Base-by-base conservation (phyloP, 1,140 invertebrate genomes). In the Pissodes strobi region DNA sequence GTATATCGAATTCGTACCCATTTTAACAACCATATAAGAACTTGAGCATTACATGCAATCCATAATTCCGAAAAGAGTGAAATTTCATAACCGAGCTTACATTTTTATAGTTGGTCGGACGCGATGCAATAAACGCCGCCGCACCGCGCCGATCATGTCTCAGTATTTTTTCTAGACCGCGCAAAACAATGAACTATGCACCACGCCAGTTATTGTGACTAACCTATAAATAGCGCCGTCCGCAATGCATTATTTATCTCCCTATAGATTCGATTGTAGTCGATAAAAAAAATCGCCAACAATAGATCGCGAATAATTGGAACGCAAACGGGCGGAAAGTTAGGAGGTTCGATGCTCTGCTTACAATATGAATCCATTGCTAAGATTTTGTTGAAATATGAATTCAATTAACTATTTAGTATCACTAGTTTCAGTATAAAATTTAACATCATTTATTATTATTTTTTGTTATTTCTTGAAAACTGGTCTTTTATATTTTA, bases 161-260 rank as follows among this genome's bases (percentile, higher is more conserved):
- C 21, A 3, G 41, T 46, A 45, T 12, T 58, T 58, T 58, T 58
- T 58, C 56, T 58, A 46, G 39, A 30, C 56, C 27, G 30, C 15
- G 23, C 56, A n/a, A 58, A 43, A 61, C 58, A 61, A 61, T 61
- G 58, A 60, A 51, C 23, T 51, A 61, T 51, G 58, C 58, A 61
- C 58, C 58, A 61, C 58, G 46, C 58, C 58, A 61, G 27, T 46
- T 25, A 61, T 61, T 61, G 58, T 61, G 58, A 61, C 58, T 61
- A 61, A 61, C 58, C 58, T 61, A 61, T 61, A 61, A 61, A 61
- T 61, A 61, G 58, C 58, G 46, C 58, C 34, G 45, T 25, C 27
- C 46, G 46, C 46, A 34, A 61, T 61, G 58, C 58, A 61, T 61
- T 51, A 61, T 61, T 61, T 61, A 61, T 61, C 30, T 39, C 49